A percentile compares a stretch with the other conserved stretches of the same genome.
Evolutionary conservation across 2,888 invertebrate genomes (phyloP).

Genomic region (Lingula anatina): DNA sequence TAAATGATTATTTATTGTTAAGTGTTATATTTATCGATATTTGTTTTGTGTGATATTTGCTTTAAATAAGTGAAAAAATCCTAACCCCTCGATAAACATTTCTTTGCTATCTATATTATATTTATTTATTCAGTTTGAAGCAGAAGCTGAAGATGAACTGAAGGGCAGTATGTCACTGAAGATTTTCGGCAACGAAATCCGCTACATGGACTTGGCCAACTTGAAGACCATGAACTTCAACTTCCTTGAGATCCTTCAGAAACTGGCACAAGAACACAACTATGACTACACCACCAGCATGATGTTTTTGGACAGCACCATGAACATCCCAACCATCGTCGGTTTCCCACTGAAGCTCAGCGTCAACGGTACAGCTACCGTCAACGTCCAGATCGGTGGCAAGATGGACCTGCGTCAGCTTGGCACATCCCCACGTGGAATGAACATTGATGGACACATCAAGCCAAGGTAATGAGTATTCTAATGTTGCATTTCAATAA

Average conservation of each 20-base stretch:
- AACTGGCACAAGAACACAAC: constrained; percentile 63
- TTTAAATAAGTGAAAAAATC: neutral
- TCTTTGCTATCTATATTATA: too few species aligned
- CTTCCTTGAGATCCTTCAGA: constrained; percentile 55
- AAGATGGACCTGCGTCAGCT: constrained; percentile 67
- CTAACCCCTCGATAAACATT: neutral
- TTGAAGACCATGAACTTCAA: constrained; percentile 49
- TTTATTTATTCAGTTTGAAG: constrained; percentile 9
- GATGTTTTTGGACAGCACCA: constrained; percentile 82
- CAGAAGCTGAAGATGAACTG: constrained; percentile 19
- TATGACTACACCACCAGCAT: constrained; percentile 78
- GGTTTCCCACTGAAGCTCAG: constrained; percentile 82
- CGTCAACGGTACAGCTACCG: constrained; percentile 78
- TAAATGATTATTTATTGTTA: too few species aligned
- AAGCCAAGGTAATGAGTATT: constrained; percentile 67
- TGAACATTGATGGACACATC: constrained; percentile 72
- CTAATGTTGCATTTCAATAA: neutral
- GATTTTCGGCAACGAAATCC: constrained; percentile 81
- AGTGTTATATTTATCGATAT: neutral
- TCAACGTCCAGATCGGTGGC: constrained; percentile 77
- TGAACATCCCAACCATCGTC: constrained; percentile 75
- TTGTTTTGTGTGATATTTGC: neutral
- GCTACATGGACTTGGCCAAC: constrained; percentile 51
- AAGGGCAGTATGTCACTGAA: constrained; percentile 65
- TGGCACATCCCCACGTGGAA: constrained; percentile 55